Percentiles rank a stretch among this genome's conserved stretches.
Conservation (phyloP, 2,113 vertebrate genomes). For the Apaloderma vittatum region DNA sequence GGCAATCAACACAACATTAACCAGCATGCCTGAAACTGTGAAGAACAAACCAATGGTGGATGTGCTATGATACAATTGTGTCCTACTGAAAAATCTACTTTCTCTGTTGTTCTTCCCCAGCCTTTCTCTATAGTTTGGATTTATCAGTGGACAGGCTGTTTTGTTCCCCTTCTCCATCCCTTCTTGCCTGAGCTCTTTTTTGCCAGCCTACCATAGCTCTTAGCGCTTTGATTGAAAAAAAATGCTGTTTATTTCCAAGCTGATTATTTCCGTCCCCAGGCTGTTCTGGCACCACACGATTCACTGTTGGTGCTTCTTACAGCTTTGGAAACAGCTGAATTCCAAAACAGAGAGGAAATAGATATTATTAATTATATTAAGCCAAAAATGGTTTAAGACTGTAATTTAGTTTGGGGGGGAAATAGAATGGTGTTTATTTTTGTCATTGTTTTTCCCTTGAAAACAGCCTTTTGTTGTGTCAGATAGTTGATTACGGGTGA, state of each 20-base stretch:
- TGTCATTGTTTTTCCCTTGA: background rate
- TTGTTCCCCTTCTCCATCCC: background rate
- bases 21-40: background rate
- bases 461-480: background rate
- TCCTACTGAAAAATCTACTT: background rate
- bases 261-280: background rate
- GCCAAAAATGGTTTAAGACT: background rate
- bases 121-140: background rate
- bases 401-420: background rate
- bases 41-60: background rate
- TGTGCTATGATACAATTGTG: background rate
- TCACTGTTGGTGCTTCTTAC: background rate
- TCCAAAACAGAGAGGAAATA: background rate
- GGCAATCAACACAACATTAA: fast-evolving
- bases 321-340: background rate
- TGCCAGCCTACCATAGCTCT: background rate
- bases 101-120: background rate
- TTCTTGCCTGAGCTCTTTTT: background rate
- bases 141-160: background rate
- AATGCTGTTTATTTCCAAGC: background rate
- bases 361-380: constrained; percentile 3
- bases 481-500: background rate
- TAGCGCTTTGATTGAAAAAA: background rate
- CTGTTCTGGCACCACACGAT: background rate
- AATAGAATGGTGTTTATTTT: background rate